Percentiles rank a stretch among this genome's conserved stretches.
These are phyloP conservation scores for Crepidodera aurea DNA, from an alignment of 2,888 invertebrate species.

Conservation along the genomic window DNA sequence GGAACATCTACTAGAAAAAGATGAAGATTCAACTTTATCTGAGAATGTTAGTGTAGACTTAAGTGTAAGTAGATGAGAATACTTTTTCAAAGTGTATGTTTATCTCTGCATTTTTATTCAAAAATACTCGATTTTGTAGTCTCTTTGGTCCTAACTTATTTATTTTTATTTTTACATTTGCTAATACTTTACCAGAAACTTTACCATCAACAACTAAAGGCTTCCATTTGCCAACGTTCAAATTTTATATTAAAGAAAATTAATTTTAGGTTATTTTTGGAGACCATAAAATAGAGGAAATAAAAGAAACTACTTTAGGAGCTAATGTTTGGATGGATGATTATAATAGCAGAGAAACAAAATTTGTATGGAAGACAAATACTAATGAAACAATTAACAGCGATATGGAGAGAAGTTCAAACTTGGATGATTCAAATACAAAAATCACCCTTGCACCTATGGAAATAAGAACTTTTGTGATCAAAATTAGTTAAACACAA, in stretches of 20 bases:
- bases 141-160: too few relatives aligned
- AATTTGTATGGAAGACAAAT: conserved; percentile 51
- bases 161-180: too few relatives aligned
- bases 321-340: conserved; percentile 71
- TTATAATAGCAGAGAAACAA: conserved; percentile 46
- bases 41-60: conserved; percentile 65
- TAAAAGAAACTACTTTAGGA: conserved; percentile 75
- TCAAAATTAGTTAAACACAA: conserved; percentile 49
- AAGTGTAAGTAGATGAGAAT: conserved; percentile 43
- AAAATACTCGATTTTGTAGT: neutral
- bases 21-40: conserved; percentile 58
- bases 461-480: conserved; percentile 75
- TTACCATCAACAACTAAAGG: too few relatives aligned
- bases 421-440: neutral
- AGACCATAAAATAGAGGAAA: conserved; percentile 64
- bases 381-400: conserved; percentile 34
- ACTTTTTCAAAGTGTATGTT: neutral
- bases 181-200: too few relatives aligned
- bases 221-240: too few relatives aligned
- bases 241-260: neutral
- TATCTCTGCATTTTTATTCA: too few relatives aligned
- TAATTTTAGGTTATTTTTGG: conserved; percentile 65
- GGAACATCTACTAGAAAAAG: conserved; percentile 67
- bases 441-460: conserved; percentile 69
- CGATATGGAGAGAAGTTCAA: neutral